Conservation (phyloP, 2,113 vertebrate genomes). For the Athene cunicularia region DNA sequence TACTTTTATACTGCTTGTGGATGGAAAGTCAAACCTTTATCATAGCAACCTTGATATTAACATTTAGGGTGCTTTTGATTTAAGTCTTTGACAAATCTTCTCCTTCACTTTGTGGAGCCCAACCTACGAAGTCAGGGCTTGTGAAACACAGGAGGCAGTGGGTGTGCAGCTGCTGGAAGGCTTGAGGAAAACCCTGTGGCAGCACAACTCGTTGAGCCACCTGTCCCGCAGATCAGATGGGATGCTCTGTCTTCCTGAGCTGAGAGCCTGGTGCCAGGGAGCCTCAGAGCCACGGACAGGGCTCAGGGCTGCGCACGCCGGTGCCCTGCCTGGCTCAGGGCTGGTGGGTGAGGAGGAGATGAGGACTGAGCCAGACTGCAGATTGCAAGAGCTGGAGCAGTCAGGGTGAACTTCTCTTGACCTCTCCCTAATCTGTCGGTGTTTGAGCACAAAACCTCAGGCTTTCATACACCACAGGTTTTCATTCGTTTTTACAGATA, state of each 20-base stretch:
- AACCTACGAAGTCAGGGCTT: background rate
- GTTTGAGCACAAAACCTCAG: background rate
- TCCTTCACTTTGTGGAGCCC: background rate
- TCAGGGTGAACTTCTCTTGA: background rate
- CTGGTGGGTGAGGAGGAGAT: fast-evolving
- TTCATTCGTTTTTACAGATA: background rate
- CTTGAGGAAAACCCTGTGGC: background rate
- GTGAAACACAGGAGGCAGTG: background rate
- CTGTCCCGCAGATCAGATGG: background rate
- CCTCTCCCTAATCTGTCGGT: background rate
- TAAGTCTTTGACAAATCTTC: background rate
- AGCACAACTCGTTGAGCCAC: background rate
- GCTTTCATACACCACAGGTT: fast-evolving
- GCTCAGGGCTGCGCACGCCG: fast-evolving
- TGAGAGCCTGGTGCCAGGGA: too few species aligned
- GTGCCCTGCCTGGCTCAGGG: background rate
- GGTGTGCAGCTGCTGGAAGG: background rate
- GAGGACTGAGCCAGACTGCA: background rate
- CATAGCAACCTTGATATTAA: background rate
- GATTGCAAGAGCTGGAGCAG: background rate
- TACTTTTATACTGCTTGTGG: background rate
- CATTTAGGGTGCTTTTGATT: background rate
- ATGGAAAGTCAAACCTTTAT: background rate
- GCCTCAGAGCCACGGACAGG: background rate
- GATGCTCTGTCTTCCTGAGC: background rate